phyloP scores from a whole-genome alignment of 2,113 vertebrate genomes.

The Tricholaema leucomelas region DNA sequence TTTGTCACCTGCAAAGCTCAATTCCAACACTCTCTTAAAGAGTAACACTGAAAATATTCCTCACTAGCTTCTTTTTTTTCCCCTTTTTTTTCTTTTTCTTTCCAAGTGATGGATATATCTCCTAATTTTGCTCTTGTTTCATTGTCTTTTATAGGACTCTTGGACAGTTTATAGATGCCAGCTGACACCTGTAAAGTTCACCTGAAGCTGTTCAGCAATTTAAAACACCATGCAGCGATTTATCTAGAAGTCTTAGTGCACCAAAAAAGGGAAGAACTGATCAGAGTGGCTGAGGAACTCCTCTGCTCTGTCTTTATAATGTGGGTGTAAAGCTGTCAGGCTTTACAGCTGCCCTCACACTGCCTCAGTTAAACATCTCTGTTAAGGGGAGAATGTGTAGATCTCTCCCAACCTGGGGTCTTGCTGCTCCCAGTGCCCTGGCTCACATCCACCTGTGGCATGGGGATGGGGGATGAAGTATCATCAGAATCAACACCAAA shows the following conservation, averaged over 20 bases:
- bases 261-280: neutral
- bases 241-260: neutral
- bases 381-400: neutral
- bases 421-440: neutral
- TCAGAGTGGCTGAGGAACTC: neutral
- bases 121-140: constrained; percentile 26
- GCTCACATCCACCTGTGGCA: neutral
- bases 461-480: fast-evolving
- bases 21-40: neutral
- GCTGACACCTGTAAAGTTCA: constrained; percentile 48
- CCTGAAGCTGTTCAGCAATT: constrained; percentile 16
- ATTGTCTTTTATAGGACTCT: constrained; percentile 7
- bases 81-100: neutral
- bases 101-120: neutral
- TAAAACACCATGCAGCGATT: neutral
- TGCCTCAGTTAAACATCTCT: neutral
- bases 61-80: neutral
- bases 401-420: neutral
- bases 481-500: fast-evolving
- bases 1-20: neutral
- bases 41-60: neutral
- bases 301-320: neutral
- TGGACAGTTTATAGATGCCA: constrained; percentile 30
- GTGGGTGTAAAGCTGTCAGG: neutral
- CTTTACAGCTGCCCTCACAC: neutral